Base-by-base conservation (phyloP, 1,140 invertebrate genomes). In the Meloidogyne exigua region DNA sequence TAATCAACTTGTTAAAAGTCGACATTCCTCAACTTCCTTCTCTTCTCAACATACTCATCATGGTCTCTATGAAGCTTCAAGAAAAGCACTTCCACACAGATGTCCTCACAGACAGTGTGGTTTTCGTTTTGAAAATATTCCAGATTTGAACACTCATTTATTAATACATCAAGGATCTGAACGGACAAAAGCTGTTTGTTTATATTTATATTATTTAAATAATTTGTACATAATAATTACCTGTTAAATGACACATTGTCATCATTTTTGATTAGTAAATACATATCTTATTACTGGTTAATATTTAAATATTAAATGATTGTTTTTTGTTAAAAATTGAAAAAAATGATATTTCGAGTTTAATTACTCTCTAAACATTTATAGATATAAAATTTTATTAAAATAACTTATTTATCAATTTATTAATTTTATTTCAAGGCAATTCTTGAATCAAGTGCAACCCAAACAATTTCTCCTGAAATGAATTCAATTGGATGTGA, bases 61-160 rank as follows among this genome's bases (percentile, higher is more conserved):
- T 28, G 68, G 25, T 11, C 28, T 63, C 26, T 75, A 12, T 26
- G 68, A 76, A 66, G 32, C 49, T 1, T 57, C 49, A 64, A 25
- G 26, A 77, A 23, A 66, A 68, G 25, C 57, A 25, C 77, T 13
- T 42, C n/a, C 57, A 23, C 4, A 76, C 39, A 68, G 79, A 63
- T 80, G 79, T 69, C 79, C 79, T 10, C 79, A 80, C 65, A 36
- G 63, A 68, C 80, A 82, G 62, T 80, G 79, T 72, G 79, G 79
- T 13, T 63, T 79, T 44, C 18, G 80, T 11, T 80, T 80, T 67
- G 67, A 79, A 25, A n/a, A 64, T n/a, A 62, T 71, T 9, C 12
- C 23, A 0, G 71, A 76, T 23, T 66, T 82, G 76, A 80, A 80
- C 32, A 64, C 78, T 39, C 79, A 80, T 62, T 63, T 80, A 15